Conservation (phyloP, 1,140 invertebrate genomes). For the Drosophila bocqueti region DNA sequence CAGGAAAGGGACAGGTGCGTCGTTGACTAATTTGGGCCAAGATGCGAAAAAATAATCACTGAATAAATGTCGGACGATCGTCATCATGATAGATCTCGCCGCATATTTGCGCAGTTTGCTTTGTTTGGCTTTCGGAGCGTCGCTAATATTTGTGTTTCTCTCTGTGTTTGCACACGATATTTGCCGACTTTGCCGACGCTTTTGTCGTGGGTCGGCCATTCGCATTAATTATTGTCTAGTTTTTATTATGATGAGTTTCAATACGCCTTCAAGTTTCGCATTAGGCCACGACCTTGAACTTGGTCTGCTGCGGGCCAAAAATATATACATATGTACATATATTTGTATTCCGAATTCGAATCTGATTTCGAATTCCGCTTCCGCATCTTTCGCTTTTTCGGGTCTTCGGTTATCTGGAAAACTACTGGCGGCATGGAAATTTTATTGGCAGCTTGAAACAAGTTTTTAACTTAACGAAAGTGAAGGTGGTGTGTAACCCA, state of each 20-base stretch:
- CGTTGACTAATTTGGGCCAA: slow-evolving; percentile 40
- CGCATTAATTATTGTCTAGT: slow-evolving; percentile 71
- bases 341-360: slow-evolving; percentile 13
- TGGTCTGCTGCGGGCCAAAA: slow-evolving; percentile 19
- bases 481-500: slow-evolving; percentile 35
- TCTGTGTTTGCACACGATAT: slow-evolving; percentile 53
- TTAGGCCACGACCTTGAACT: slow-evolving; percentile 54
- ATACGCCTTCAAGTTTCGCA: slow-evolving; percentile 26
- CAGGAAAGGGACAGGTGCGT: slow-evolving; percentile 32
- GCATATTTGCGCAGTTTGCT: slow-evolving; percentile 72
- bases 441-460: slow-evolving; percentile 37
- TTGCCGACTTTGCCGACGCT: slow-evolving; percentile 65
- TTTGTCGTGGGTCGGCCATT: slow-evolving; percentile 76
- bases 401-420: slow-evolving; percentile 26
- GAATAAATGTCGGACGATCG: slow-evolving; percentile 52
- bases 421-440: slow-evolving; percentile 36
- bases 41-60: slow-evolving; percentile 55
- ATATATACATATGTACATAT: too few relatives aligned
- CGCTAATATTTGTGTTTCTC: slow-evolving; percentile 23
- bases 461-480: slow-evolving; percentile 30
- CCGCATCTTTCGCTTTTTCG: slow-evolving; percentile 16
- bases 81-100: slow-evolving; percentile 7
- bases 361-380: slow-evolving; percentile 37
- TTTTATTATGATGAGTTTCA: slow-evolving; percentile 54
- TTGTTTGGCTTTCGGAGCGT: slow-evolving; percentile 60